phyloP scores from a whole-genome alignment of 37 sponge, comb jelly and placozoan genomes.

The Spongia lamella region DNA sequence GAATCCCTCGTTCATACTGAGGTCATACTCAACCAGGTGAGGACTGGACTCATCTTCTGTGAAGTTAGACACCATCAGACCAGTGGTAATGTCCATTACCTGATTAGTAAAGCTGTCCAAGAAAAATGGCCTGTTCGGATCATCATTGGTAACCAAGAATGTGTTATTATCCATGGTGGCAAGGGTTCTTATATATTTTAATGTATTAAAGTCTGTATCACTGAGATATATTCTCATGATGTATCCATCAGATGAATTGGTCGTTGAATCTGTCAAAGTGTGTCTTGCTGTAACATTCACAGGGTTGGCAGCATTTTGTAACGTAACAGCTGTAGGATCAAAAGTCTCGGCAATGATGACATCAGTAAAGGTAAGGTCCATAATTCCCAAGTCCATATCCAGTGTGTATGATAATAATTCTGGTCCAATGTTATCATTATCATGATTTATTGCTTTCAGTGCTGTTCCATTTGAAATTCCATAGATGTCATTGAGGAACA shows the following conservation, averaged over 20 bases:
- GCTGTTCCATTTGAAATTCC: slow-evolving; percentile 40
- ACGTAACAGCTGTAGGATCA: slow-evolving; percentile 39
- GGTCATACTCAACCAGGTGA: slow-evolving; percentile 36
- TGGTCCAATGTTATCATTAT: slow-evolving; percentile 23
- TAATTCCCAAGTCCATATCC: slow-evolving; percentile 75
- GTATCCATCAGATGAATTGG: slow-evolving; percentile 57
- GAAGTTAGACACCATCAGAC: slow-evolving; percentile 53
- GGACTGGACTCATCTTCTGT: slow-evolving; percentile 74
- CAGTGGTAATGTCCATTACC: slow-evolving; percentile 25
- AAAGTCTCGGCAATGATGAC: slow-evolving; percentile 41
- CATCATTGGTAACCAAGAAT: slow-evolving; percentile 47
- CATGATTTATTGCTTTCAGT: slow-evolving; percentile 2
- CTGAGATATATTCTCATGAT: slow-evolving; percentile 52
- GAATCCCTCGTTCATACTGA: slow-evolving; percentile 71
- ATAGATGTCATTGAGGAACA: slow-evolving; percentile 66
- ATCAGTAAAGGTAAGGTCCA: slow-evolving; percentile 85
- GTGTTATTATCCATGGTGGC: slow-evolving; percentile 69
- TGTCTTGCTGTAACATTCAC: slow-evolving; percentile 28
- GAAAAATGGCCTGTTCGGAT: slow-evolving; percentile 8
- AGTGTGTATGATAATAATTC: slow-evolving; percentile 59
- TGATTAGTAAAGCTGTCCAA: slow-evolving; percentile 38
- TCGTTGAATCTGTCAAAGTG: slow-evolving; percentile 61
- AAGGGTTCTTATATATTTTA: slow-evolving; percentile 67
- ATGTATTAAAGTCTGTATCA: slow-evolving; percentile 69
- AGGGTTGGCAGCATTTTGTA: slow-evolving; percentile 38